Conservation (phyloP, 1,140 invertebrate genomes). For the Myzus persicae region DNA sequence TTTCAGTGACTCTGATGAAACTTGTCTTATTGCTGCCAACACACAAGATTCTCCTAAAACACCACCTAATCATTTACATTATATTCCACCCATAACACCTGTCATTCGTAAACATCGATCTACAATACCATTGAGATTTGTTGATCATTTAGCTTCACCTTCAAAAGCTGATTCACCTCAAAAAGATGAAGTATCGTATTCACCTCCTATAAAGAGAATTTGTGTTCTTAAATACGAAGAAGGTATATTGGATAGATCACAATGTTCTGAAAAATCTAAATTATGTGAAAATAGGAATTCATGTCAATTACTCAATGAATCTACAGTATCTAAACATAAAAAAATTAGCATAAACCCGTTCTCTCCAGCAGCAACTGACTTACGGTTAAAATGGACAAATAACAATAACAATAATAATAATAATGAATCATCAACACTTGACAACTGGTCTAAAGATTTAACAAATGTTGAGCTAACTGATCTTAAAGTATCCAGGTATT, state of each 20-base stretch:
- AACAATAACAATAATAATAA: conserved; percentile 46
- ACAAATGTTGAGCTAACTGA: conserved; percentile 42
- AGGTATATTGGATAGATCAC: conserved; percentile 12
- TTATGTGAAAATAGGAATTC: conserved; percentile 12
- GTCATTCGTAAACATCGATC: conserved; percentile 1
- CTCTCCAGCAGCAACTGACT: conserved; percentile 37
- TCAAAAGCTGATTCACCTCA: conserved; percentile 45
- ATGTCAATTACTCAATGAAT: conserved; percentile 9
- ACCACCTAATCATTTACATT: conserved; percentile 34
- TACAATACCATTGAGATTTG: conserved; percentile 17
- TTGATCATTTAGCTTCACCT: conserved; percentile 42
- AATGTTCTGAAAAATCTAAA: not conserved
- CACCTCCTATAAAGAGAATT: conserved; percentile 42
- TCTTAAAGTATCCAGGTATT: conserved; percentile 47
- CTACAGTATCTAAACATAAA: conserved; percentile 26
- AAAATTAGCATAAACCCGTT: conserved; percentile 48
- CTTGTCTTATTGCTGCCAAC: not conserved
- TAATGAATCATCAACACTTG: conserved; percentile 28
- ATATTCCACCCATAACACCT: conserved; percentile 25
- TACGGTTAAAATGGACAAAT: conserved; percentile 51
- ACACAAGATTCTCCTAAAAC: conserved; percentile 34
- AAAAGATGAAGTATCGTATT: conserved; percentile 36
- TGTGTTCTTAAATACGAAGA: conserved; percentile 30
- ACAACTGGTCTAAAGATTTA: conserved; percentile 41
- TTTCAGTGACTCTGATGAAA: conserved; percentile 43